Conservation (phyloP, 2,113 vertebrate genomes). For the Gracilinanus agilis region DNA sequence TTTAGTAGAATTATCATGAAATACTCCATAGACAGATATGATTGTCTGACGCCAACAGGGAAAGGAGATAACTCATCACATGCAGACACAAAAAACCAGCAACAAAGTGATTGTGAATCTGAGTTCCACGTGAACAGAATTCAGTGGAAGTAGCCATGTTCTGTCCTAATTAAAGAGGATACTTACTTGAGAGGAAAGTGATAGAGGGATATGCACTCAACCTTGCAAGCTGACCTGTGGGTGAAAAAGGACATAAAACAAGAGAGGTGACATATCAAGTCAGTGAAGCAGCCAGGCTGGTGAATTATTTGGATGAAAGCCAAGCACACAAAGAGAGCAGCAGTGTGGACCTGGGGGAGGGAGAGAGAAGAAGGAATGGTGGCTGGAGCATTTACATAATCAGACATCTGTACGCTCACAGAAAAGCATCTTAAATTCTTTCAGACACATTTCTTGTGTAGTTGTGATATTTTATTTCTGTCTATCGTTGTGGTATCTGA, state of each 20-base stretch:
- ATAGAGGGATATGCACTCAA: slow-evolving; percentile 88
- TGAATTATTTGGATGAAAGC: slow-evolving; percentile 85
- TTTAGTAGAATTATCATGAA: background rate
- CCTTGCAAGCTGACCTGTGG: slow-evolving; percentile 97
- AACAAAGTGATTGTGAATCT: slow-evolving; percentile 49
- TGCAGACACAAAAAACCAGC: background rate
- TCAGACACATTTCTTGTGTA: background rate
- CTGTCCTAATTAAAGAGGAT: slow-evolving; percentile 74
- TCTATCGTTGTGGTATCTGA: slow-evolving; percentile 1
- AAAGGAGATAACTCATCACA: slow-evolving; percentile 18
- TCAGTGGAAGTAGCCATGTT: slow-evolving; percentile 57
- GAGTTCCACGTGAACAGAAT: slow-evolving; percentile 53
- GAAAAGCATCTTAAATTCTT: slow-evolving; percentile 52
- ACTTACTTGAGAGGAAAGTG: slow-evolving; percentile 92
- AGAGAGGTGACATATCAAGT: slow-evolving; percentile 85
- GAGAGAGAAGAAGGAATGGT: slow-evolving; percentile 51
- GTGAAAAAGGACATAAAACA: slow-evolving; percentile 86
- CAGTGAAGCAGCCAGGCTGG: slow-evolving; percentile 84
- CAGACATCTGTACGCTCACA: slow-evolving; percentile 52
- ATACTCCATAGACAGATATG: background rate
- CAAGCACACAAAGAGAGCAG: slow-evolving; percentile 80
- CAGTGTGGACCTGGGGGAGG: slow-evolving; percentile 56
- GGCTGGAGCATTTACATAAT: background rate
- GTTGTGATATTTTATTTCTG: background rate
- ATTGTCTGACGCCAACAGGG: slow-evolving; percentile 13